phyloP scores from a whole-genome alignment of 2,888 invertebrate genomes.

The Buathra laborator region DNA sequence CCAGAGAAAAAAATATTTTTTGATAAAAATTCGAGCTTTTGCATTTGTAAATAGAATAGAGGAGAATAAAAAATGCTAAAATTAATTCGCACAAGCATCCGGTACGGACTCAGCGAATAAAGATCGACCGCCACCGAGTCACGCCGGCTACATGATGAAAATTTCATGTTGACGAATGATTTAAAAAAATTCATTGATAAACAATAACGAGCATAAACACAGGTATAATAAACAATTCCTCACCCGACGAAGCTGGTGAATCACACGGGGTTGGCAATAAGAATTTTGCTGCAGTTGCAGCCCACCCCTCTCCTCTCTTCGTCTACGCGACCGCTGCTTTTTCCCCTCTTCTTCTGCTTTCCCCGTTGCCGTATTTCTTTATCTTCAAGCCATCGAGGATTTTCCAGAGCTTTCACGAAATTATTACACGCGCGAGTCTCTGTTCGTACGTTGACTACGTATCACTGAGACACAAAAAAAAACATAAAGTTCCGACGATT shows the following conservation, averaged over 20 bases:
- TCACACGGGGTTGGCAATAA: conserved; percentile 39
- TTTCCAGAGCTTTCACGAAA: neutral
- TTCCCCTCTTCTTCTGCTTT: conserved; percentile 18
- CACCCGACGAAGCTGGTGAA: conserved; percentile 56
- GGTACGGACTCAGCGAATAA: neutral
- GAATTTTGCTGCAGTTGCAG: conserved; percentile 58
- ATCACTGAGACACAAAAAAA: neutral
- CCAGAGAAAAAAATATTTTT: too few species aligned
- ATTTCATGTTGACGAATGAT: neutral
- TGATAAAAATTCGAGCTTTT: too few species aligned
- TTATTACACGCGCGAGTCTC: neutral
- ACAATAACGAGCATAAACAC: neutral
- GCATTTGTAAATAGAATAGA: neutral
- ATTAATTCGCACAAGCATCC: neutral
- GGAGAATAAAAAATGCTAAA: neutral
- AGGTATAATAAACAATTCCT: conserved; percentile 10
- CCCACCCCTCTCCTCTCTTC: conserved; percentile 4
- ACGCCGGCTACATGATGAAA: conserved; percentile 19
- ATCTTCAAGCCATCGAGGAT: conserved; percentile 58
- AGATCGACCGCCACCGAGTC: conserved; percentile 8
- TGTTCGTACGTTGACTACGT: neutral
- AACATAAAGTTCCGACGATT: neutral
- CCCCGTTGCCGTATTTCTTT: neutral
- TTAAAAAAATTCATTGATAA: neutral
- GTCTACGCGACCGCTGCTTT: neutral